These are phyloP conservation scores for Sympetrum striolatum DNA, from an alignment of 2,888 invertebrate species.

Conservation along the genomic window DNA sequence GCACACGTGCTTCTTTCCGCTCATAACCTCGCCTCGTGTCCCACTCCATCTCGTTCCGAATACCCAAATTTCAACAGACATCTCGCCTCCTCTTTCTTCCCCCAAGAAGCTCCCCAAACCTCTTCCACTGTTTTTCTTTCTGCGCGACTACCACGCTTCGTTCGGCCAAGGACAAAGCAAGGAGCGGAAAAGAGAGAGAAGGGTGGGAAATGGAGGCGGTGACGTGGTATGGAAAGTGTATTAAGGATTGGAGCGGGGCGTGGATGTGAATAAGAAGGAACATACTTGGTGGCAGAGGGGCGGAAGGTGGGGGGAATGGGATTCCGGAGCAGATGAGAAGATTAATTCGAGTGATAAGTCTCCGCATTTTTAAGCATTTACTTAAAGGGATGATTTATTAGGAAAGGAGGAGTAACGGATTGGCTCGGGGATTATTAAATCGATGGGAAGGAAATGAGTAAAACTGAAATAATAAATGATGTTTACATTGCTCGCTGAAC, in stretches of 20 bases:
- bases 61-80: too few species aligned
- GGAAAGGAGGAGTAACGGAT: neutral
- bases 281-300: neutral
- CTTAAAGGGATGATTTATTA: neutral
- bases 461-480: too few species aligned
- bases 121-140: neutral
- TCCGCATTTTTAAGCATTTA: neutral
- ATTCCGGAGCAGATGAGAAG: neutral
- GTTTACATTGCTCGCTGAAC: too few species aligned
- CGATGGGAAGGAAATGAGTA: too few species aligned
- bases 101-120: neutral
- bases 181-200: neutral
- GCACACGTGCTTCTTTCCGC: neutral
- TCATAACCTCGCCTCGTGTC: too few species aligned
- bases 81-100: neutral
- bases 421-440: too few species aligned
- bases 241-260: neutral
- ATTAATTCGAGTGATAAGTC: neutral
- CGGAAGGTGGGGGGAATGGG: neutral
- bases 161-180: neutral
- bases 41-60: too few species aligned
- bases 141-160: neutral
- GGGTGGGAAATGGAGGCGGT: neutral
- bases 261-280: neutral
- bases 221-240: neutral